Percentiles rank a stretch among this genome's conserved stretches.
Evolutionary conservation across 2,888 invertebrate genomes (phyloP).

Genomic region (Willowsia nigromaculata): DNA sequence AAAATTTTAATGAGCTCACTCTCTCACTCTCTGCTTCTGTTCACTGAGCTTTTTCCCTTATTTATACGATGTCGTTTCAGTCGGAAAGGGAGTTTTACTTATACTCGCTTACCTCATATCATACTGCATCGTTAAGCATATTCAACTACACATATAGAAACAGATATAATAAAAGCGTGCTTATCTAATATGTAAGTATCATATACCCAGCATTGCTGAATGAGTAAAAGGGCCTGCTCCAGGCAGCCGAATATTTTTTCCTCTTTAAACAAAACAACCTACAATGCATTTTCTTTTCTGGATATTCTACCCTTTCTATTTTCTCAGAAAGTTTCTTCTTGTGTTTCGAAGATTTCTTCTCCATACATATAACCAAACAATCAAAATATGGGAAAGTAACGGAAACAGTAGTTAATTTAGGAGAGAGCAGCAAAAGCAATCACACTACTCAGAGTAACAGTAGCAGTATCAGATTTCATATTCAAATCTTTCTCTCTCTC

Average conservation of each 20-base stretch:
- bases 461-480: too few relatives aligned
- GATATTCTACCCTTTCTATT: background rate
- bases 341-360: too few relatives aligned
- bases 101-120: background rate
- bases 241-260: background rate
- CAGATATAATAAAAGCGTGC: too few relatives aligned
- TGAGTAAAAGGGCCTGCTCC: background rate
- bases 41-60: background rate
- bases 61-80: background rate
- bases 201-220: too few relatives aligned
- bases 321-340: background rate
- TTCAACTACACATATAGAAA: too few relatives aligned
- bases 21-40: background rate
- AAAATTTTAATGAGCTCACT: conserved; percentile 15
- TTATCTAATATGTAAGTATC: too few relatives aligned
- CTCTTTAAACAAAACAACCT: conserved; percentile 1
- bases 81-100: background rate
- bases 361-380: too few relatives aligned
- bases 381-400: too few relatives aligned
- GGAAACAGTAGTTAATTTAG: too few relatives aligned
- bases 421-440: too few relatives aligned
- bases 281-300: background rate
- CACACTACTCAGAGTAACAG: too few relatives aligned
- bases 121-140: background rate
- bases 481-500: too few relatives aligned